A percentile compares a stretch with the other conserved stretches of the same genome.
Conservation (phyloP, 2,113 vertebrate genomes). For the Paralichthys olivaceus region DNA sequence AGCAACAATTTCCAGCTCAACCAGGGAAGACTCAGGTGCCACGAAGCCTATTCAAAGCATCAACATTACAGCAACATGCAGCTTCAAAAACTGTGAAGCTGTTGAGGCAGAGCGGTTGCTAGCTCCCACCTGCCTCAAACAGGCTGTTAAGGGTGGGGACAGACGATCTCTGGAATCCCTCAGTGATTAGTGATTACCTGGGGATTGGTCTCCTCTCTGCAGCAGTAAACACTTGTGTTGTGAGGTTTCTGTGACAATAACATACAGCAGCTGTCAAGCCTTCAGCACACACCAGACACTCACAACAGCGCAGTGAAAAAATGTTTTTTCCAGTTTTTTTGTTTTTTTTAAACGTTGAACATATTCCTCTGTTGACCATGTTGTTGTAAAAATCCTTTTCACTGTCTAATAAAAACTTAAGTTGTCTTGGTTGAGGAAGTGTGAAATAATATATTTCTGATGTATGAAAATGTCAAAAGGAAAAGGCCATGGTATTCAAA, state of each 20-base stretch:
- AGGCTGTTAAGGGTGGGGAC: constrained; percentile 49
- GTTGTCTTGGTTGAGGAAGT: constrained; percentile 59
- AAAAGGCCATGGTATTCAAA: constrained; percentile 79
- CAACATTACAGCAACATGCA: constrained; percentile 28
- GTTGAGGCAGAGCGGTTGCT: constrained; percentile 37
- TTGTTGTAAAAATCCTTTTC: constrained; percentile 27
- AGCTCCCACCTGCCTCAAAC: constrained; percentile 44
- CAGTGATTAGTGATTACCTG: constrained; percentile 67
- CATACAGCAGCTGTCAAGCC: constrained; percentile 53
- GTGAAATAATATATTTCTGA: constrained; percentile 67
- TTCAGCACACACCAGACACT: constrained; percentile 42
- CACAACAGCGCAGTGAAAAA: neutral
- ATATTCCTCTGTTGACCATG: constrained; percentile 35
- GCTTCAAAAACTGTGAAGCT: constrained; percentile 29
- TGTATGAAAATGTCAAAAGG: constrained; percentile 76
- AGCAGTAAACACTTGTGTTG: constrained; percentile 63
- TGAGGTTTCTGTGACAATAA: constrained; percentile 62
- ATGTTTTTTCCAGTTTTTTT: no score
- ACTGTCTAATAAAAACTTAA: constrained; percentile 33
- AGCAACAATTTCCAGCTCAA: constrained; percentile 24
- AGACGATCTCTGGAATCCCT: constrained; percentile 61
- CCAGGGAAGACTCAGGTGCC: constrained; percentile 6
- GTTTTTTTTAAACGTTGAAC: neutral
- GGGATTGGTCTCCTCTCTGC: constrained; percentile 54
- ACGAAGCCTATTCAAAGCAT: constrained; percentile 34